These are phyloP conservation scores for Salarias fasciatus DNA, from an alignment of 2,797 vertebrate species.

Conservation along the genomic window DNA sequence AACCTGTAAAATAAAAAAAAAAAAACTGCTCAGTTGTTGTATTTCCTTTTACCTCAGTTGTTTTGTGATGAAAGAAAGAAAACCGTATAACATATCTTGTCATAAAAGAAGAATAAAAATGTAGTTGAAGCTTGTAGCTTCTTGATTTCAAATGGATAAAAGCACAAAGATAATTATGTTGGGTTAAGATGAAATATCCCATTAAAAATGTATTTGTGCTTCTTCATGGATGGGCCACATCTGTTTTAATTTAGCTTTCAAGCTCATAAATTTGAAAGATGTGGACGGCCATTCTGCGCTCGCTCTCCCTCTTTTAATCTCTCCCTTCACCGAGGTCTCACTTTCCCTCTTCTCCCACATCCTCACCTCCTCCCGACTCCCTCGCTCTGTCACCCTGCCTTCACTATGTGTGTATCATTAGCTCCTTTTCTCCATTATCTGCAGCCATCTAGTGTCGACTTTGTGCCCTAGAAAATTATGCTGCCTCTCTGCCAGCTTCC, in stretches of 20 bases:
- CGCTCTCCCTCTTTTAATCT: conserved; percentile 27
- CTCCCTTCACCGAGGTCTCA: conserved; percentile 17
- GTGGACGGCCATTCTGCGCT: neutral
- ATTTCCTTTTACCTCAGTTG: too few relatives aligned
- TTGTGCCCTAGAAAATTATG: conserved; percentile 80
- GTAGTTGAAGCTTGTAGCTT: too few relatives aligned
- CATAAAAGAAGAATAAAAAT: too few relatives aligned
- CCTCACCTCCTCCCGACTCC: conserved; percentile 14
- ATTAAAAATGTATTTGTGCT: too few relatives aligned
- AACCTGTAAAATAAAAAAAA: conserved; percentile 9
- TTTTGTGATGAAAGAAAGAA: too few relatives aligned
- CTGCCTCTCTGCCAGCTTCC: conserved; percentile 53
- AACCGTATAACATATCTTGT: too few relatives aligned
- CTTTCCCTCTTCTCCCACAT: conserved; percentile 17
- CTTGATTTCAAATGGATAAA: too few relatives aligned
- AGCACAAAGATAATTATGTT: too few relatives aligned
- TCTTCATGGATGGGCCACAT: too few relatives aligned
- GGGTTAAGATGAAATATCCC: too few relatives aligned
- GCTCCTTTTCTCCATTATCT: conserved; percentile 86
- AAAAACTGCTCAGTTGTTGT: too few relatives aligned
- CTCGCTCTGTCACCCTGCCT: conserved; percentile 51
- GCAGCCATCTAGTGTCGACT: conserved; percentile 90
- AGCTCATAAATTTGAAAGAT: conserved; percentile 7
- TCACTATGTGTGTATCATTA: conserved; percentile 77
- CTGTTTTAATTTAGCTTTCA: too few relatives aligned